phyloP scores from a whole-genome alignment of 2,888 invertebrate genomes.

The Venusia cambrica region DNA sequence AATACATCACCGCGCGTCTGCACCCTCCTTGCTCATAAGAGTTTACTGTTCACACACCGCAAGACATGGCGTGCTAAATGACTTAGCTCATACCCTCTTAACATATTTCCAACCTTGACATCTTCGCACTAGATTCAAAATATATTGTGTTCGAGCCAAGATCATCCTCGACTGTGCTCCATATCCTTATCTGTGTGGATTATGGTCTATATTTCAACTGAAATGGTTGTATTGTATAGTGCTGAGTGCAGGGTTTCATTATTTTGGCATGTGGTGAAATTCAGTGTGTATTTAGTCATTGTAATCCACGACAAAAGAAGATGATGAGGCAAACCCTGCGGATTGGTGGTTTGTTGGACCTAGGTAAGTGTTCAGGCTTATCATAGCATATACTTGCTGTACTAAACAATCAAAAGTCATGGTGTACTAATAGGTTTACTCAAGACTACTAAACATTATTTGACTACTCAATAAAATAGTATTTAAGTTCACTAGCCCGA shows the following conservation, averaged over 20 bases:
- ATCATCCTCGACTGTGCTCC: constrained; percentile 3
- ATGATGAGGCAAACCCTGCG: neutral
- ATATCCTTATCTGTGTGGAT: constrained; percentile 4
- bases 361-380: no score
- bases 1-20: constrained; percentile 22
- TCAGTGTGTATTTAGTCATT: constrained; percentile 20
- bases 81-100: constrained; percentile 15
- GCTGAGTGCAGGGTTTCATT: constrained; percentile 25
- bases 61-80: constrained; percentile 27
- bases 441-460: no score
- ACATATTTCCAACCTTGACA: constrained; percentile 8
- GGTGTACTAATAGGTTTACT: no score
- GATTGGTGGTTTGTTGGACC: neutral
- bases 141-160: neutral
- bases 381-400: no score
- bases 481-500: no score
- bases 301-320: constrained; percentile 18
- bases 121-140: constrained; percentile 3
- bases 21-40: constrained; percentile 23
- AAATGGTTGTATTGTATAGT: constrained; percentile 9
- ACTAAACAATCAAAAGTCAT: no score
- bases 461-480: no score
- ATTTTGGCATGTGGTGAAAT: constrained; percentile 22
- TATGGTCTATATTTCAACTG: constrained; percentile 12
- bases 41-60: constrained; percentile 27